Evolutionary conservation across 1,140 invertebrate species (phyloP).

Genomic region (Neuroterus valhalla): DNA sequence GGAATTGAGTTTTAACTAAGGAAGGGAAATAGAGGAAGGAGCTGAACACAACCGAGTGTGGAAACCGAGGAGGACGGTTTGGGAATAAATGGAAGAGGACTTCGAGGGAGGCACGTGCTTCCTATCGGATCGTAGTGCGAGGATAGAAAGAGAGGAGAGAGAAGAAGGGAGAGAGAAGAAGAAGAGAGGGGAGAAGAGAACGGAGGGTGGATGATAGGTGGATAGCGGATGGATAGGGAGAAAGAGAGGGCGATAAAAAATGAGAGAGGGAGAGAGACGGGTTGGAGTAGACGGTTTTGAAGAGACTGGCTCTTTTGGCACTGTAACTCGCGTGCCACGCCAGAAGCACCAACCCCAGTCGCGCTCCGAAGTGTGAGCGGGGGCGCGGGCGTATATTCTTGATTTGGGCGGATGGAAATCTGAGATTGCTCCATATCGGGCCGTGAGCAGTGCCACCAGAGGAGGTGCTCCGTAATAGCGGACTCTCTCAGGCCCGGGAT

Average conservation of each 20-base stretch:
- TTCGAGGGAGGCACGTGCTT: slow-evolving; percentile 26
- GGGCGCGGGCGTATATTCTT: slow-evolving; percentile 73
- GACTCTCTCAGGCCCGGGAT: slow-evolving; percentile 38
- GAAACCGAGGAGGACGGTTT: slow-evolving; percentile 3
- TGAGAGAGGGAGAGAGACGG: slow-evolving; percentile 41
- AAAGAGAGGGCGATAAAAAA: slow-evolving; percentile 30
- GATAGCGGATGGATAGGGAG: slow-evolving; percentile 12
- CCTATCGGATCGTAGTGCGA: slow-evolving; percentile 12
- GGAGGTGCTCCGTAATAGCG: slow-evolving; percentile 60
- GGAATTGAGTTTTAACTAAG: no score
- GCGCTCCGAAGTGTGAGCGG: slow-evolving; percentile 51
- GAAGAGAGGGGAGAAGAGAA: slow-evolving; percentile 37
- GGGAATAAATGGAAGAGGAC: slow-evolving; percentile 21
- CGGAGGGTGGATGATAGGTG: slow-evolving; percentile 35
- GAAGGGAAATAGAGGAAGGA: no score
- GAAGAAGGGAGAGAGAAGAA: slow-evolving; percentile 34
- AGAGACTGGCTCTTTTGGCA: slow-evolving; percentile 63
- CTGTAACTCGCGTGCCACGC: slow-evolving; percentile 61
- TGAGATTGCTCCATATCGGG: slow-evolving; percentile 75
- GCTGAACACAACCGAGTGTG: no score
- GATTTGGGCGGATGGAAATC: slow-evolving; percentile 75
- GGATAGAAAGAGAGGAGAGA: slow-evolving; percentile 34
- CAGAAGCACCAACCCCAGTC: slow-evolving; percentile 43
- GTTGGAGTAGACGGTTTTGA: slow-evolving; percentile 62
- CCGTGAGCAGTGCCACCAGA: slow-evolving; percentile 63